A percentile compares a stretch with the other conserved stretches of the same genome.
Evolutionary conservation across 2,797 vertebrate genomes (phyloP).

Genomic region (Eleutherodactylus coqui): DNA sequence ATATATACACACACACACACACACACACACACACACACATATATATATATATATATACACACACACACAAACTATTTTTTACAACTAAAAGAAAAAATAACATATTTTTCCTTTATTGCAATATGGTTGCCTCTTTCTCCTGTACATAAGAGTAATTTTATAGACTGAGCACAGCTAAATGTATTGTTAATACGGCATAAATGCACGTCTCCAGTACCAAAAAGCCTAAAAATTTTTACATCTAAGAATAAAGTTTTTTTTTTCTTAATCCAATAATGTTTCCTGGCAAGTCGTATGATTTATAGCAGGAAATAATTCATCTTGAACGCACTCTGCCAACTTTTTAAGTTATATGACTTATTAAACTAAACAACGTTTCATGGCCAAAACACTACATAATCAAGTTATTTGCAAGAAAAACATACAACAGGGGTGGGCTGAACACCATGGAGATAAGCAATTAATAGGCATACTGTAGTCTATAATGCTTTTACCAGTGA

Average conservation of each 20-base stretch:
- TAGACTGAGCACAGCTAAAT: background rate
- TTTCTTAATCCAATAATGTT: conserved; percentile 38
- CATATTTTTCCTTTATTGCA: too few species aligned
- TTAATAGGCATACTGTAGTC: background rate
- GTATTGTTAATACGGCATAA: background rate
- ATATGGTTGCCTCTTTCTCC: too few species aligned
- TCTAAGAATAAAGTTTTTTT: conserved; percentile 34
- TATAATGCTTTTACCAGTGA: conserved; percentile 28
- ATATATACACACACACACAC: too few species aligned
- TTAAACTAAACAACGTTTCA: conserved; percentile 56
- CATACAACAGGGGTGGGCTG: conserved; percentile 20
- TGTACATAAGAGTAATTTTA: background rate
- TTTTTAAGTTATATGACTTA: conserved; percentile 45
- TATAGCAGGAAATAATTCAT: conserved; percentile 57
- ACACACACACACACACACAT: too few species aligned
- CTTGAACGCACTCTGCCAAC: conserved; percentile 38
- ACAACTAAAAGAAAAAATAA: too few species aligned
- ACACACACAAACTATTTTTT: too few species aligned
- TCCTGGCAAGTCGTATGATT: conserved; percentile 38
- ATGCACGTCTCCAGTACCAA: background rate
- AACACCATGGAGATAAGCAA: conserved; percentile 33
- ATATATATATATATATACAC: too few species aligned
- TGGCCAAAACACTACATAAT: conserved; percentile 36
- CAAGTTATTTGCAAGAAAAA: conserved; percentile 52
- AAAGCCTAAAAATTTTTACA: conserved; percentile 4